Evolutionary conservation across 2,113 vertebrate species (phyloP).

Genomic region (Helogale parvula): DNA sequence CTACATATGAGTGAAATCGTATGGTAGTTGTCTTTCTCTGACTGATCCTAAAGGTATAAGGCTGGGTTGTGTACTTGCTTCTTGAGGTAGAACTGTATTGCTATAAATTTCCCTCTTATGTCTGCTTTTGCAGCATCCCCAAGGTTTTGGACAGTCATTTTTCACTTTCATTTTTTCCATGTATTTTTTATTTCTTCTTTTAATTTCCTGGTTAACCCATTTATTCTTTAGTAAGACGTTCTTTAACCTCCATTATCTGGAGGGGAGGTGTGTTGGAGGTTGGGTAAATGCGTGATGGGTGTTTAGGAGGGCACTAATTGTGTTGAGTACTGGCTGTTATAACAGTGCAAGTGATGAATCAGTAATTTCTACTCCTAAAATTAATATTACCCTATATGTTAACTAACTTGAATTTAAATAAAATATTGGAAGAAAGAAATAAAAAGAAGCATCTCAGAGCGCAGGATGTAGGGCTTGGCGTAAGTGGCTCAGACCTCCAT

Average conservation of each 20-base stretch:
- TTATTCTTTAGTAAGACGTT: not conserved
- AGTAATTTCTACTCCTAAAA: too few relatives aligned
- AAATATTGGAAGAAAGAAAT: too few relatives aligned
- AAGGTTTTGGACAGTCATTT: not conserved
- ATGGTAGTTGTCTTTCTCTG: not conserved
- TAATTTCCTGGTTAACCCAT: not conserved
- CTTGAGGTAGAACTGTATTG: not conserved
- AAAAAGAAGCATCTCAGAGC: not conserved
- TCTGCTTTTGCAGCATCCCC: not conserved
- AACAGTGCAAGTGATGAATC: too few relatives aligned
- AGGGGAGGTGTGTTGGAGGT: too few relatives aligned
- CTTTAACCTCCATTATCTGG: too few relatives aligned
- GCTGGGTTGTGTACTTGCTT: not conserved
- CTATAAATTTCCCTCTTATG: not conserved
- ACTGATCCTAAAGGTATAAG: not conserved
- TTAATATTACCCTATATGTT: too few relatives aligned
- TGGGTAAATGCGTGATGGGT: too few relatives aligned
- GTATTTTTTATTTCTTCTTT: not conserved
- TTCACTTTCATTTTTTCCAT: not conserved
- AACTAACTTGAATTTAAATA: too few relatives aligned
- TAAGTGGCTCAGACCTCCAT: not conserved
- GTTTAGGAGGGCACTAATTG: too few relatives aligned
- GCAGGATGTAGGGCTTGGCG: not conserved
- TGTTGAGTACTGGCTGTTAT: too few relatives aligned
- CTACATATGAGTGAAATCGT: not conserved